Evolutionary conservation across 2,113 vertebrate genomes (phyloP), one percentile per base, ranked within the genome.

Genomic region (Percina caprodes): DNA sequence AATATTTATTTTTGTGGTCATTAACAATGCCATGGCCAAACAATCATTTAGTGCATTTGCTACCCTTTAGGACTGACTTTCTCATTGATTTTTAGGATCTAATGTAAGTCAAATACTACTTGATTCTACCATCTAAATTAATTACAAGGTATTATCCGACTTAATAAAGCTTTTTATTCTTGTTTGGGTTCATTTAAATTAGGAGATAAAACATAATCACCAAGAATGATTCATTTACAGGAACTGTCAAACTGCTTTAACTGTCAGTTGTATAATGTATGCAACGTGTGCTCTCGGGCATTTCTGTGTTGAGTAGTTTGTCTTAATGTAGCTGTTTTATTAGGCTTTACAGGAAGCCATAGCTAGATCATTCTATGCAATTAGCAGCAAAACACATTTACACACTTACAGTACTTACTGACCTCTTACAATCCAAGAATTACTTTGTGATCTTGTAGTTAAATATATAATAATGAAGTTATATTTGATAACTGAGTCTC

Each of bases 311-410:
- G 35, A 76, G 61, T 24, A 33, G 52, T 19, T 33, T 3, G 23
- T 19, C 52, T 23, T 2, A 58, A 24, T 23, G 24, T 7, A 58
- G 18, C 62, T 58, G 7, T 35, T 58, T 23, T 19, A 58, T 58
- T 59, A 58, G 54, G 39, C 39, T n/a, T 56, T 48, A 18, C n/a
- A 63, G 23, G 54, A 55, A 33, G 11, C 39, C 62, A n/a, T 52
- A 35, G 35, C 35, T 35, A 72, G 3, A 45, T 13, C 15, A 5
- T 55, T 52, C 23, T 12, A 15, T 0, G 3, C 26, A 69, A 86
- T 80, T 58, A 84, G 21, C 63, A 60, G 45, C 48, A 62, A 16
- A 58, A 21, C 60, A 48, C 52, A 33, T 55, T 45, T 49, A 39
- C 55, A 61, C 30, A 56, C 49, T 21, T 16, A 35, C 26, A 51